A percentile compares a stretch with the other conserved stretches of the same genome.
Evolutionary conservation across 2,888 invertebrate genomes (phyloP).

Genomic region (Atrina japonica): DNA sequence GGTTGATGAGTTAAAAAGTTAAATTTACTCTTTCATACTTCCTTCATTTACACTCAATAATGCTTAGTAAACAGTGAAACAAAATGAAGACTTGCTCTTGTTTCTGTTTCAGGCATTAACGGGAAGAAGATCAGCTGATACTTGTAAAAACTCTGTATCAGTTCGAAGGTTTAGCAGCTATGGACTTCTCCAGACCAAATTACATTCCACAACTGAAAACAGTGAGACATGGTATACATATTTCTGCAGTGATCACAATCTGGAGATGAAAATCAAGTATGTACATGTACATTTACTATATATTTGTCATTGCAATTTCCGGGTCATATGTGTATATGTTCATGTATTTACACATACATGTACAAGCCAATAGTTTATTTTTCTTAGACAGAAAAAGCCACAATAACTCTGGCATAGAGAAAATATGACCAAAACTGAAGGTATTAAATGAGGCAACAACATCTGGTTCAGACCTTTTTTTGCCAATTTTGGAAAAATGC

Average conservation of each 20-base stretch:
- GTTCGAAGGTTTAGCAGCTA: constrained; percentile 68
- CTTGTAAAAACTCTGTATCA: constrained; percentile 59
- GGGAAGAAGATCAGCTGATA: constrained; percentile 55
- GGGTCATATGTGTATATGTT: background rate
- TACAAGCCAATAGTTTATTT: no score
- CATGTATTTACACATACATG: no score
- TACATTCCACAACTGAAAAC: constrained; percentile 28
- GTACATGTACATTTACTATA: no score
- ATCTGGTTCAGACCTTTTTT: no score
- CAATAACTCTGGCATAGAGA: background rate
- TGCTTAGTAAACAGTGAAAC: no score
- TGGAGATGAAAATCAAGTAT: constrained; percentile 58
- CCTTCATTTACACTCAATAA: no score
- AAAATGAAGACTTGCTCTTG: background rate
- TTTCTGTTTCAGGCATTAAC: constrained; percentile 54
- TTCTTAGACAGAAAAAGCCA: background rate
- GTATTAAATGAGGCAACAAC: no score
- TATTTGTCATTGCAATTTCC: background rate
- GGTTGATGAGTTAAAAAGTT: no score
- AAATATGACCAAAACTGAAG: background rate
- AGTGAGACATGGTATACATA: constrained; percentile 65
- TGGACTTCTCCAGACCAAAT: constrained; percentile 59
- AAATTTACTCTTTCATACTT: no score
- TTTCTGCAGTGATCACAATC: constrained; percentile 49
- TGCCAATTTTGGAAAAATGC: no score